These are phyloP conservation scores for Rhegmatorhina hoffmannsi DNA, from an alignment of 2,113 vertebrate species.

Conservation along the genomic window DNA sequence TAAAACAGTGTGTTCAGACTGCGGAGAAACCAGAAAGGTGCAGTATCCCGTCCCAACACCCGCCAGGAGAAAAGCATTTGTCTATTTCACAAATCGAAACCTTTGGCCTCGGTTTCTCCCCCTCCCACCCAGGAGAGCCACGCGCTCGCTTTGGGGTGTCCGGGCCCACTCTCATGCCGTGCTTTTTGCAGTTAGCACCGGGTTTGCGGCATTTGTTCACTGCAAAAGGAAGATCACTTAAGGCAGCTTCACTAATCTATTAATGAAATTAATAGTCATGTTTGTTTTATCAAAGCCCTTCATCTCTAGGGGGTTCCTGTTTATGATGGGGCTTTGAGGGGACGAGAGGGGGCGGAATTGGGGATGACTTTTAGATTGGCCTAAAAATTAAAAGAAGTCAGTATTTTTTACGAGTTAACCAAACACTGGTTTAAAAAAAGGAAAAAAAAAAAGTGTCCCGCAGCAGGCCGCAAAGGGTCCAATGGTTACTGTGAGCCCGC, in stretches of 20 bases:
- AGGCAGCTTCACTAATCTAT: neutral
- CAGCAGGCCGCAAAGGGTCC: conserved; percentile 9
- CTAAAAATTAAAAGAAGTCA: neutral
- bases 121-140: neutral
- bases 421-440: neutral
- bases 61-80: neutral
- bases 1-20: neutral
- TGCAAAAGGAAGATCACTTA: neutral
- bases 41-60: neutral
- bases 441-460: neutral
- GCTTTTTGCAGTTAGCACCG: neutral
- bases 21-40: neutral
- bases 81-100: conserved; percentile 40
- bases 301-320: neutral
- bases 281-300: neutral
- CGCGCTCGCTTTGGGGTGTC: neutral
- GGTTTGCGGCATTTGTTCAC: neutral
- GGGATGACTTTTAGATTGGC: neutral
- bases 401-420: neutral
- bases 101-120: neutral
- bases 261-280: neutral
- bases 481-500: neutral
- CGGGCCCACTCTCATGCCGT: neutral
- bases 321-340: neutral
- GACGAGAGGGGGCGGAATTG: no score